These are phyloP conservation scores for Lemur catta DNA, from an alignment of 2,797 vertebrate species.

Conservation along the genomic window DNA sequence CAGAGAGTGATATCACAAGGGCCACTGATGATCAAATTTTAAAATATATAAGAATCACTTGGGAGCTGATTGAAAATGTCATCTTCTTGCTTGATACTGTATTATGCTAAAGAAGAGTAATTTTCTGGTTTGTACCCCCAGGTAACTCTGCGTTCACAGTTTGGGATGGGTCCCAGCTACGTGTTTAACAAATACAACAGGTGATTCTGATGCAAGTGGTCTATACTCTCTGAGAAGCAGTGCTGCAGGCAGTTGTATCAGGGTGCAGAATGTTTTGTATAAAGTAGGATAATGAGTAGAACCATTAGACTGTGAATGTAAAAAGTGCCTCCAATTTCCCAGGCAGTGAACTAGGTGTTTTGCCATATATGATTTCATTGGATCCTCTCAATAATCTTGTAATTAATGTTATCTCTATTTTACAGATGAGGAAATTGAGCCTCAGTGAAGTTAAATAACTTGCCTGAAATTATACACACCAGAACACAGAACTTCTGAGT, in stretches of 20 bases:
- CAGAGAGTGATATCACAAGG: not conserved
- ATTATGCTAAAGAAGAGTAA: not conserved
- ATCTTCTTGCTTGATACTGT: not conserved
- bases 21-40: not conserved
- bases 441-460: slow-evolving; percentile 5
- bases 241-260: not conserved
- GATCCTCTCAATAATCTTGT: not conserved
- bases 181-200: not conserved
- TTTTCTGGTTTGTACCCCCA: not conserved
- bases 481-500: slow-evolving; percentile 11
- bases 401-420: slow-evolving; percentile 1
- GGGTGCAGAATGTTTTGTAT: not conserved
- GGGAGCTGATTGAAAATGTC: not conserved
- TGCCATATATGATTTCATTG: slow-evolving; percentile 27
- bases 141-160: not conserved
- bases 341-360: not conserved
- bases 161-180: not conserved
- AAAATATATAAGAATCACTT: not conserved
- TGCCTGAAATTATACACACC: not conserved
- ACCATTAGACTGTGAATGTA: not conserved
- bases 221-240: not conserved
- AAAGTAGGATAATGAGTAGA: not conserved
- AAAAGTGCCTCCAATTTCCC: not conserved
- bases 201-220: not conserved
- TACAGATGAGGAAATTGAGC: not conserved